A percentile compares a stretch with the other conserved stretches of the same genome.
Conservation (phyloP, 2,113 vertebrate genomes). For the Clarias gariepinus region DNA sequence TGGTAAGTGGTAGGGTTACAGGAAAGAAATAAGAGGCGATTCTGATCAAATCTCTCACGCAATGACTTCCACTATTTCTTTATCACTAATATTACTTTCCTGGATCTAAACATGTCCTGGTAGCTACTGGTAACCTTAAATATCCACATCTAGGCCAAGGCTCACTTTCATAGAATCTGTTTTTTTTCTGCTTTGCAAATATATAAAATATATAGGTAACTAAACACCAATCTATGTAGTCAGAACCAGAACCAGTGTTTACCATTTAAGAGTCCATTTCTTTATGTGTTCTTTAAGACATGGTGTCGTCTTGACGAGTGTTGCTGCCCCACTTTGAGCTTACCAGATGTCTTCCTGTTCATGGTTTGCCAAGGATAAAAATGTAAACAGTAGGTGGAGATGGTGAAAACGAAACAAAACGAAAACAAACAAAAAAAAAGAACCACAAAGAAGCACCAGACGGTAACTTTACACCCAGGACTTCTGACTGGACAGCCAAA, state of each 20-base stretch:
- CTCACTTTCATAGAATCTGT: not conserved
- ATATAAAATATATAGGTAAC: no score
- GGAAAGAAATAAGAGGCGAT: not conserved
- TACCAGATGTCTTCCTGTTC: slow-evolving; percentile 44
- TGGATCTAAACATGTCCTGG: not conserved
- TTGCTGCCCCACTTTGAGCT: slow-evolving; percentile 54
- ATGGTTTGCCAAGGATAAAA: slow-evolving; percentile 55
- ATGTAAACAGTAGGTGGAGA: slow-evolving; percentile 58
- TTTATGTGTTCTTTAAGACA: not conserved
- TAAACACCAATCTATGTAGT: not conserved
- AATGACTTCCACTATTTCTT: no score
- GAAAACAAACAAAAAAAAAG: not conserved
- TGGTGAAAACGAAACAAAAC: slow-evolving; percentile 46
- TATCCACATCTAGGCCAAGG: not conserved
- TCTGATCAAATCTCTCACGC: not conserved
- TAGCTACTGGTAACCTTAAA: not conserved
- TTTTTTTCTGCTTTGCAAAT: not conserved
- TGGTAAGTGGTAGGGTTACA: not conserved
- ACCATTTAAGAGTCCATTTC: not conserved
- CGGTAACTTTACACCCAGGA: slow-evolving; percentile 69
- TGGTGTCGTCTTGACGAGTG: slow-evolving; percentile 11
- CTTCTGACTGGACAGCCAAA: slow-evolving; percentile 60
- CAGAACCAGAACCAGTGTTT: not conserved
- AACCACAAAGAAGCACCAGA: slow-evolving; percentile 74
- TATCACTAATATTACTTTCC: not conserved